phyloP scores from a whole-genome alignment of 2,797 vertebrate genomes.

The Nyctalus aviator region DNA sequence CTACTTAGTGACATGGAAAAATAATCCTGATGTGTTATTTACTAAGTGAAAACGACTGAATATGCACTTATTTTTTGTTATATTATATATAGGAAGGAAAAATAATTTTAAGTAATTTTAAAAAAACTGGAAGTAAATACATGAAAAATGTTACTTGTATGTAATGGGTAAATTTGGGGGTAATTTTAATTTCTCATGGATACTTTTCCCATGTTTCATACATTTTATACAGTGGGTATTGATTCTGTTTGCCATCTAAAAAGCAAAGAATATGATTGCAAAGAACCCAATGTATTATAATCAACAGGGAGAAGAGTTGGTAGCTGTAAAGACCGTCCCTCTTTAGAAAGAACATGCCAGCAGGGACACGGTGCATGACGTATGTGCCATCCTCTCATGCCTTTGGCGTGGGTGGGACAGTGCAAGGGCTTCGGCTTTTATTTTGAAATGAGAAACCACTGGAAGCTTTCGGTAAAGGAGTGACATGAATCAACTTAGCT shows the following conservation, averaged over 20 bases:
- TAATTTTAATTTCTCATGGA: not conserved
- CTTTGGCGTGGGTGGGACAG: too few species aligned
- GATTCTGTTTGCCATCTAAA: not conserved
- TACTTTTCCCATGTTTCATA: not conserved
- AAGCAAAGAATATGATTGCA: not conserved
- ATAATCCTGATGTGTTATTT: too few species aligned
- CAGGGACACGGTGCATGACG: too few species aligned
- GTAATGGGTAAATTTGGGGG: not conserved
- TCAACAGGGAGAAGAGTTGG: not conserved
- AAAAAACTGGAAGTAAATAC: not conserved
- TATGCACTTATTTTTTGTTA: not conserved
- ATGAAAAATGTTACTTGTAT: not conserved
- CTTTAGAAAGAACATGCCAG: too few species aligned
- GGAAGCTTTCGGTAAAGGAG: too few species aligned
- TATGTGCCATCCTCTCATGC: too few species aligned
- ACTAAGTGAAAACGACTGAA: not conserved
- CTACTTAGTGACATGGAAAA: not conserved
- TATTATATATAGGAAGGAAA: not conserved
- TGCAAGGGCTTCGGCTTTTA: too few species aligned
- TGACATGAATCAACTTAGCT: too few species aligned
- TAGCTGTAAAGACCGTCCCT: not conserved
- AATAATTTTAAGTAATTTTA: not conserved
- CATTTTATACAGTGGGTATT: constrained; percentile 16
- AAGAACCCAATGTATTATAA: not conserved
- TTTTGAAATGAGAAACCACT: too few species aligned